Evolutionary conservation across 2,888 invertebrate species (phyloP).

Genomic region (Silvanus unidentatus): DNA sequence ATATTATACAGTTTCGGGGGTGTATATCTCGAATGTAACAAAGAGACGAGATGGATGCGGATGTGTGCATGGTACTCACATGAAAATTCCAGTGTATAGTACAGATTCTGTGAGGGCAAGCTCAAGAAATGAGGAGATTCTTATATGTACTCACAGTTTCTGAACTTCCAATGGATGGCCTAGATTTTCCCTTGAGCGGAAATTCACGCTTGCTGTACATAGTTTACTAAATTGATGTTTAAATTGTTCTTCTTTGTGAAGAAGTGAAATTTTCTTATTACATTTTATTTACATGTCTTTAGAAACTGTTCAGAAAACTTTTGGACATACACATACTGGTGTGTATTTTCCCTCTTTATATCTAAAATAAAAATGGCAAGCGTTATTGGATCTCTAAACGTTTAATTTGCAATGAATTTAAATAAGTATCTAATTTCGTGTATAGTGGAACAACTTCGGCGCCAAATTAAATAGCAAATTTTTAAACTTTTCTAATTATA

Average conservation of each 20-base stretch:
- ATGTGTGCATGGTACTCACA: constrained; percentile 11
- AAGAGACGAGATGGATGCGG: constrained; percentile 11
- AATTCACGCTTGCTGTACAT: constrained; percentile 19
- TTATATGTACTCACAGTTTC: constrained; percentile 5
- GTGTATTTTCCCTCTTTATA: too few relatives aligned
- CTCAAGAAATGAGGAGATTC: too few relatives aligned
- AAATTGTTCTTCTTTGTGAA: constrained; percentile 17
- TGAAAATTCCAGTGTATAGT: constrained; percentile 16
- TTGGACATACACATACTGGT: too few relatives aligned
- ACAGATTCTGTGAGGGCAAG: neutral
- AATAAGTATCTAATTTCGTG: too few relatives aligned
- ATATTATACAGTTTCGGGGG: too few relatives aligned
- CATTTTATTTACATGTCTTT: constrained; percentile 9
- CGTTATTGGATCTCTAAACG: too few relatives aligned
- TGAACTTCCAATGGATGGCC: constrained; percentile 5
- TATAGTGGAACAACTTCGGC: too few relatives aligned
- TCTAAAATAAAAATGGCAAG: too few relatives aligned
- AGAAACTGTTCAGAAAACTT: neutral
- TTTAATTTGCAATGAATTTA: too few relatives aligned
- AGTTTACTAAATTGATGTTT: constrained; percentile 19
- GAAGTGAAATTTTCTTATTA: constrained; percentile 8
- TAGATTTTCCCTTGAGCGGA: constrained; percentile 10
- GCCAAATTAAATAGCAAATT: too few relatives aligned
- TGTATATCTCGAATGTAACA: neutral
- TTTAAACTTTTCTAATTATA: too few relatives aligned